These are phyloP conservation scores for Oryzias dopingdopingensis DNA, from an alignment of 2,797 vertebrate genomes.

Conservation along the genomic window DNA sequence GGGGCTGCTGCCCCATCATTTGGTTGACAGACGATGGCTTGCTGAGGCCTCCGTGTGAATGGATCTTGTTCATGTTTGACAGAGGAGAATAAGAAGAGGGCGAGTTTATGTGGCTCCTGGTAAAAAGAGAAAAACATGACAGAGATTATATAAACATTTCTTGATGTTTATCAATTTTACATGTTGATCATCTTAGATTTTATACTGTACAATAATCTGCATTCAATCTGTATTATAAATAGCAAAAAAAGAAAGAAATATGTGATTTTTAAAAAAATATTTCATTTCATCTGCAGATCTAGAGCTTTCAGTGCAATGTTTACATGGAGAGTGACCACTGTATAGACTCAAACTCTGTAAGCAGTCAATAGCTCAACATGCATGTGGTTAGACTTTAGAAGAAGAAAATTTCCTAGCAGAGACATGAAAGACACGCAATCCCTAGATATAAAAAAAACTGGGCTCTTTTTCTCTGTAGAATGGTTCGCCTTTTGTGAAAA, in stretches of 20 bases:
- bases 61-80: conserved; percentile 89
- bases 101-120: conserved; percentile 84
- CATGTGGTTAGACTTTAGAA: background rate
- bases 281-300: too few species aligned
- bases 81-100: conserved; percentile 85
- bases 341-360: background rate
- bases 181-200: background rate
- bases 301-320: background rate
- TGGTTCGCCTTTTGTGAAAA: too few species aligned
- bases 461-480: too few species aligned
- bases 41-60: conserved; percentile 77
- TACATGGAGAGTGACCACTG: background rate
- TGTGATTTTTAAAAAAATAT: too few species aligned
- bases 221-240: background rate
- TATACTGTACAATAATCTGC: background rate
- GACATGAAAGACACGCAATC: background rate
- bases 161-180: conserved; percentile 2
- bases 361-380: background rate
- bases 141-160: conserved; percentile 12
- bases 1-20: conserved; percentile 87
- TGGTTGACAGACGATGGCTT: conserved; percentile 91
- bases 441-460: background rate
- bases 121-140: conserved; percentile 10
- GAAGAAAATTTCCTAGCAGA: background rate
- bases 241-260: too few species aligned